Percentiles rank a stretch among this genome's conserved stretches.
Conservation (phyloP, 2,888 invertebrate genomes). For the Nasonia oneida region DNA sequence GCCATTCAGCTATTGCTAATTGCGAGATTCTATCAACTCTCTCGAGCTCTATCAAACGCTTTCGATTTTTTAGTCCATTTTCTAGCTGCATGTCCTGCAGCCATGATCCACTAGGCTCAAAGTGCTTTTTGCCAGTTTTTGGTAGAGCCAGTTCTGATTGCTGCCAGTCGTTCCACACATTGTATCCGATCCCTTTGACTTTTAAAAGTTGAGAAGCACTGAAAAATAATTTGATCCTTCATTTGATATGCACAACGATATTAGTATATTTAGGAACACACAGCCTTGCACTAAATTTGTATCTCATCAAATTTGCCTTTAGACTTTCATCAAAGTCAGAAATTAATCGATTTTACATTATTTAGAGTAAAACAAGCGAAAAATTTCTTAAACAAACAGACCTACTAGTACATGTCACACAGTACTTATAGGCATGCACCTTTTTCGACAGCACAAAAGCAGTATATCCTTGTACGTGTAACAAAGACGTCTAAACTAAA, state of each 20-base stretch:
- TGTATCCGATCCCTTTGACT: conserved; percentile 72
- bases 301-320: not conserved
- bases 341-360: not conserved
- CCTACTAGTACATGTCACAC: not conserved
- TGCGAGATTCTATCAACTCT: conserved; percentile 82
- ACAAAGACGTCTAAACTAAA: not conserved
- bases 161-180: conserved; percentile 74
- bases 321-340: not conserved
- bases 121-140: conserved; percentile 81
- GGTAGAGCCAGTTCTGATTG: conserved; percentile 80
- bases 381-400: not conserved
- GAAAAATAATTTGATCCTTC: conserved; percentile 36
- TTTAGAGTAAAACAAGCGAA: not conserved
- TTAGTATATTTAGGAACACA: not conserved
- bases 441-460: not conserved
- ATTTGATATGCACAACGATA: not conserved
- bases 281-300: not conserved
- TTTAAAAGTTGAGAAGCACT: conserved; percentile 73
- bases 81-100: conserved; percentile 83
- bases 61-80: conserved; percentile 81
- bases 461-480: not conserved
- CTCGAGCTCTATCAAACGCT: conserved; percentile 81
- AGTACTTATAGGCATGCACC: not conserved
- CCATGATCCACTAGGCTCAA: conserved; percentile 82
- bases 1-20: conserved; percentile 82